These are phyloP conservation scores for Acrossocheilus wenchowensis DNA, from an alignment of 2,797 vertebrate genomes.

Conservation along the genomic window DNA sequence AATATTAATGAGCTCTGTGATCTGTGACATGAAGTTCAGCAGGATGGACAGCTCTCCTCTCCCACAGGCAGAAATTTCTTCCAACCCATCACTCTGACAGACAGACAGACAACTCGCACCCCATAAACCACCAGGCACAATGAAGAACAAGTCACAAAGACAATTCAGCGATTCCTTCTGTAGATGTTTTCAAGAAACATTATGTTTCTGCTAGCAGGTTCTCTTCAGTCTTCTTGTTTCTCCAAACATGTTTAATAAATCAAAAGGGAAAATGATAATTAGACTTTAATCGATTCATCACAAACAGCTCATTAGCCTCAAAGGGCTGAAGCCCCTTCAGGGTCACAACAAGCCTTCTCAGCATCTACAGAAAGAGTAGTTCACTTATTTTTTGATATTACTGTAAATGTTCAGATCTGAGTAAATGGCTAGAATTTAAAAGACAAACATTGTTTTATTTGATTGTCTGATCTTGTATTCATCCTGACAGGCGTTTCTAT, in stretches of 20 bases:
- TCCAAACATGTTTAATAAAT: not conserved
- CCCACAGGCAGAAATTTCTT: slow-evolving; percentile 23
- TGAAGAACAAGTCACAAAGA: not conserved
- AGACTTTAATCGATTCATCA: not conserved
- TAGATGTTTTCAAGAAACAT: not conserved
- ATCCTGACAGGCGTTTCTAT: slow-evolving; percentile 8
- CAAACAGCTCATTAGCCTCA: slow-evolving; percentile 6
- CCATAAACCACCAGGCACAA: slow-evolving; percentile 17
- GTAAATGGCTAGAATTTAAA: not conserved
- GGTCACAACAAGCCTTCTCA: not conserved
- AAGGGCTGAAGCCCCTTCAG: not conserved
- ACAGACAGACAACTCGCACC: slow-evolving; percentile 4
- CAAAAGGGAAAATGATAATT: not conserved
- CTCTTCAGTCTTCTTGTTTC: not conserved
- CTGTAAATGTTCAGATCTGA: not conserved
- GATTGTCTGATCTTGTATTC: not conserved
- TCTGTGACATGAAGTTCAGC: slow-evolving; percentile 30
- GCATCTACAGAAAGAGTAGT: not conserved
- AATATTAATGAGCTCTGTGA: slow-evolving; percentile 29
- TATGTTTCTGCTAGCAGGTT: not conserved
- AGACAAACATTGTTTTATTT: not conserved
- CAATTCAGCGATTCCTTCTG: not conserved
- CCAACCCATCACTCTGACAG: slow-evolving; percentile 28
- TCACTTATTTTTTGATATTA: not conserved
- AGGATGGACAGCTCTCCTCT: slow-evolving; percentile 26